These are phyloP conservation scores for Gymnocephalus cernua DNA, from an alignment of 2,113 vertebrate genomes.

Conservation along the genomic window DNA sequence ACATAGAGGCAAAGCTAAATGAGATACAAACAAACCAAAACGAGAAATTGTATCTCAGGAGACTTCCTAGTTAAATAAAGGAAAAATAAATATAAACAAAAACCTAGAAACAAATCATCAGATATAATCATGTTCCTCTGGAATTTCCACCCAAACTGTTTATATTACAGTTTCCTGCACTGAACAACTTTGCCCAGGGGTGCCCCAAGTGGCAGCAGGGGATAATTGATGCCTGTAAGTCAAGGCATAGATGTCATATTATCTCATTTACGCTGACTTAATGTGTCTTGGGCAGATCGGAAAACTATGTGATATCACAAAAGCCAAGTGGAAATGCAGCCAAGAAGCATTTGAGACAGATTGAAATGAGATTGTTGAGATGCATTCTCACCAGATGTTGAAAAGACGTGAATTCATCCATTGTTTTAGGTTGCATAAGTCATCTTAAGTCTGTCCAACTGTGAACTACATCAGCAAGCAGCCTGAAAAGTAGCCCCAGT, in stretches of 20 bases:
- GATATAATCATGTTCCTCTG: conserved; percentile 1
- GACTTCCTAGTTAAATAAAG: background rate
- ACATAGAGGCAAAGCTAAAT: conserved; percentile 14
- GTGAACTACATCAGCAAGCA: background rate
- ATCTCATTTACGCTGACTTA: background rate
- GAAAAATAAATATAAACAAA: conserved; percentile 19
- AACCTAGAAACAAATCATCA: conserved; percentile 19
- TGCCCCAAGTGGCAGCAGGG: conserved; percentile 7
- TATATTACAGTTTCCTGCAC: background rate
- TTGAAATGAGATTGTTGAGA: background rate
- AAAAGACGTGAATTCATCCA: conserved; percentile 11
- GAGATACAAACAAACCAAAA: conserved; percentile 31
- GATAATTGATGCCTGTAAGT: conserved; percentile 1
- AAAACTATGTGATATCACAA: background rate
- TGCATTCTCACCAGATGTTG: background rate
- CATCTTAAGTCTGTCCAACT: background rate
- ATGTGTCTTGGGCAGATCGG: background rate
- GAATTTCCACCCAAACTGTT: conserved; percentile 18
- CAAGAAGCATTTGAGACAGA: background rate
- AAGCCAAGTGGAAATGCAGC: background rate
- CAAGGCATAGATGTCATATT: conserved; percentile 12
- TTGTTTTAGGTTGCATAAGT: background rate
- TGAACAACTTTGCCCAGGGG: background rate
- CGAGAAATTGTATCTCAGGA: background rate
- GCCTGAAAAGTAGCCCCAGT: background rate